phyloP scores from a whole-genome alignment of 2,797 vertebrate species.

The Cheirogaleus major region DNA sequence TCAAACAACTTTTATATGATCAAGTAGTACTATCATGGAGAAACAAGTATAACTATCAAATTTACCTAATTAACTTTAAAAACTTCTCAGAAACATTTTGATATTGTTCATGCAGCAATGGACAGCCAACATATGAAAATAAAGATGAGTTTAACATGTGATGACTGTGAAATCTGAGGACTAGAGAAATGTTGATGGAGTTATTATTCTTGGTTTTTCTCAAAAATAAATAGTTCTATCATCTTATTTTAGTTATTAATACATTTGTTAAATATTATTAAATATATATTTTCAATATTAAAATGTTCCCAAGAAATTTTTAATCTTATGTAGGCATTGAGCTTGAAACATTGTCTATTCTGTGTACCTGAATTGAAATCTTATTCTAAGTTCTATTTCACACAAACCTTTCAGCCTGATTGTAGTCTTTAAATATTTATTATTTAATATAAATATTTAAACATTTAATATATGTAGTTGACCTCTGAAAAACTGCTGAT shows the following conservation, averaged over 20 bases:
- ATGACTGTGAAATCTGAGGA: not conserved
- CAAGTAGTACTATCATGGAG: not conserved
- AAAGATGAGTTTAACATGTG: not conserved
- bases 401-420: not conserved
- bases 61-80: not conserved
- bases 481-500: constrained; percentile 53
- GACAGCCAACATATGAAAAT: not conserved
- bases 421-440: constrained; percentile 70
- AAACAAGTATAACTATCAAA: not conserved
- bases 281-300: not conserved
- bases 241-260: not conserved
- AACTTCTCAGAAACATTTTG: not conserved
- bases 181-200: not conserved
- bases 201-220: not conserved
- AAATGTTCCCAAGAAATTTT: not conserved
- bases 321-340: not conserved
- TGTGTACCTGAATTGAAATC: not conserved
- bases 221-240: not conserved
- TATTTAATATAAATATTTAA: constrained; percentile 71
- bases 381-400: constrained; percentile 4
- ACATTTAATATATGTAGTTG: constrained; percentile 61
- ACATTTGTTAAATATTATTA: not conserved
- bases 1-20: not conserved
- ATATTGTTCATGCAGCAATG: not conserved
- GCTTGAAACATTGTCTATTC: not conserved